Conservation (phyloP, 2,113 vertebrate genomes). For the Tringa solitaria region DNA sequence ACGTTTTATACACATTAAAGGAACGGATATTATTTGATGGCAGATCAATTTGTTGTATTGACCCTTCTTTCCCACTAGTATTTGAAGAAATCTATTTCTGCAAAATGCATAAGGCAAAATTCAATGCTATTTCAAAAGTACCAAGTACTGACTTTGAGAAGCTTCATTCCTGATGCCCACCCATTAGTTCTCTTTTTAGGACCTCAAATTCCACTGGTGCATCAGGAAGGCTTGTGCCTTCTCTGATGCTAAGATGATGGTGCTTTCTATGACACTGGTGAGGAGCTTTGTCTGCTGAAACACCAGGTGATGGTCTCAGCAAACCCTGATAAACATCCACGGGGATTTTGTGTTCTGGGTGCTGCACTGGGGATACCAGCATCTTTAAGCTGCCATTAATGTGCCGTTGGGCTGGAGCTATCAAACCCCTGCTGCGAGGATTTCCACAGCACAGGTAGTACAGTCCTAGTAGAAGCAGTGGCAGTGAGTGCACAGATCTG, state of each 20-base stretch:
- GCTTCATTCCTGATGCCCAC: not conserved
- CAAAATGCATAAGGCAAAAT: not conserved
- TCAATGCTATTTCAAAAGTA: not conserved
- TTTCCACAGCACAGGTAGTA: not conserved
- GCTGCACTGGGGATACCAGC: not conserved
- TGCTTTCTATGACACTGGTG: not conserved
- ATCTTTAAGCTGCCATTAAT: not conserved
- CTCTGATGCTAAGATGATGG: not conserved
- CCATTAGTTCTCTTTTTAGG: not conserved
- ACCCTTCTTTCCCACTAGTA: not conserved
- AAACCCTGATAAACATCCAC: too few relatives aligned
- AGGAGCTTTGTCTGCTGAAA: not conserved
- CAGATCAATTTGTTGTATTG: not conserved
- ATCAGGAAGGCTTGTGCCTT: not conserved
- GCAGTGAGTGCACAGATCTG: fast-evolving
- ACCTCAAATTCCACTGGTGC: not conserved
- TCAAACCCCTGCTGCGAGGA: not conserved
- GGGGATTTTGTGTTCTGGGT: not conserved
- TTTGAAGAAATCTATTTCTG: not conserved
- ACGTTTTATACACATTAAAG: fast-evolving
- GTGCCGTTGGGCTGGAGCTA: not conserved
- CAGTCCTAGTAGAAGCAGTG: not conserved
- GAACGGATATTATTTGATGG: not conserved
- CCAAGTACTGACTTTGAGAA: not conserved
- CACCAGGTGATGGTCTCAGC: not conserved